phyloP scores from a whole-genome alignment of 2,888 invertebrate genomes.

The Stegophylla sp. region DNA sequence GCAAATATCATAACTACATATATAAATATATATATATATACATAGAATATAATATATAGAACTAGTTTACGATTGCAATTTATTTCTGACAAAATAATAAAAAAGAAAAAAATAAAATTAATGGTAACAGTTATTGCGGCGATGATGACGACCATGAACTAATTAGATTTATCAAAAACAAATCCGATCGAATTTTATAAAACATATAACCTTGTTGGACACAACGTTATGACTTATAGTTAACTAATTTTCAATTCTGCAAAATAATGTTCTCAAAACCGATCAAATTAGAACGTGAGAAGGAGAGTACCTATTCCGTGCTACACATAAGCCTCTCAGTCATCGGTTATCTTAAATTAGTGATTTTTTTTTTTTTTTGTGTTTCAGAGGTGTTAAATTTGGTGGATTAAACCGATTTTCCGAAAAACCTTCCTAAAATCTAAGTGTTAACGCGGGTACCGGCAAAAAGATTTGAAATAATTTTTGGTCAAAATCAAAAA shows the following conservation, averaged over 20 bases:
- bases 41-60: too few relatives aligned
- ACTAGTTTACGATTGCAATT: slow-evolving; percentile 30
- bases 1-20: too few relatives aligned
- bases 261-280: slow-evolving; percentile 28
- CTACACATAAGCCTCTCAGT: neutral
- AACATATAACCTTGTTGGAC: slow-evolving; percentile 27
- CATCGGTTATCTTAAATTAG: too few relatives aligned
- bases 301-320: neutral
- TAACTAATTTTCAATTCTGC: neutral
- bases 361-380: too few relatives aligned
- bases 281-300: slow-evolving; percentile 37
- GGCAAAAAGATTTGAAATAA: too few relatives aligned
- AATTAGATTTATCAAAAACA: slow-evolving; percentile 40
- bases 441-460: too few relatives aligned
- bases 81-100: neutral
- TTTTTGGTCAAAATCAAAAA: too few relatives aligned
- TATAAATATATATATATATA: too few relatives aligned
- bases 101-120: too few relatives aligned
- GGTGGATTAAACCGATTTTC: too few relatives aligned
- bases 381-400: too few relatives aligned
- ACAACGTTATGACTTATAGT: slow-evolving; percentile 8
- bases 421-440: too few relatives aligned
- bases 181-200: slow-evolving; percentile 14
- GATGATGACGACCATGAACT: slow-evolving; percentile 44
- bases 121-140: slow-evolving; percentile 7